phyloP scores from a whole-genome alignment of 2,113 vertebrate species.

The Pygoscelis antarcticus region DNA sequence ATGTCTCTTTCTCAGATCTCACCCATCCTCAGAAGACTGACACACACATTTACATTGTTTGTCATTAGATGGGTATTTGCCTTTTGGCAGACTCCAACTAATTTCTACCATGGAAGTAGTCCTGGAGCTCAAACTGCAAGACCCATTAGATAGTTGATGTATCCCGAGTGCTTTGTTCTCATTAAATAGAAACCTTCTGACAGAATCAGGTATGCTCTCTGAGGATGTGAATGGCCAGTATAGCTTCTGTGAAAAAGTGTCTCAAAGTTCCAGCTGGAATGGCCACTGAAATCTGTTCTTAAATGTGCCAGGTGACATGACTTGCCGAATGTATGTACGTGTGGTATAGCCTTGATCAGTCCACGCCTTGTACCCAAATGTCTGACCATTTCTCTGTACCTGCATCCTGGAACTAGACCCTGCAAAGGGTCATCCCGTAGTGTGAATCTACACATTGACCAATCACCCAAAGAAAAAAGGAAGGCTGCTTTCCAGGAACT shows the following conservation, averaged over 20 bases:
- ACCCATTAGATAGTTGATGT: background rate
- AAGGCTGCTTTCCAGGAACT: background rate
- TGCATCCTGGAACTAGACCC: background rate
- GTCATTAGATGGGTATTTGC: background rate
- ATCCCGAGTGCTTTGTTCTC: background rate
- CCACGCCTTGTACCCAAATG: background rate
- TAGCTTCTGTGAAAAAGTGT: background rate
- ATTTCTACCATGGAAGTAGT: background rate
- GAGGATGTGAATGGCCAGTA: background rate
- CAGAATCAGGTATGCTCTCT: background rate
- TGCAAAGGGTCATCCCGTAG: background rate
- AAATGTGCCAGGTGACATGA: background rate
- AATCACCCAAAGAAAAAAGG: background rate
- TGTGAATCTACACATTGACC: too few species aligned
- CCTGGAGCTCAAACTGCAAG: background rate
- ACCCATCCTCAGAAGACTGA: background rate
- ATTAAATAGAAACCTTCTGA: background rate
- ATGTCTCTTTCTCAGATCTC: background rate
- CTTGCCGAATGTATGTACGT: background rate
- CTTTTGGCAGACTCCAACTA: background rate
- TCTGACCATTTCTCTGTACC: background rate
- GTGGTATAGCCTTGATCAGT: background rate
- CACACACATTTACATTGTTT: accelerated
- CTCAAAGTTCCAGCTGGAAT: background rate
- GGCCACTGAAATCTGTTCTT: background rate